Evolutionary conservation across 2,888 invertebrate species (phyloP), one percentile per base, ranked within the genome.

Genomic region (Rugalucina vietnamica): DNA sequence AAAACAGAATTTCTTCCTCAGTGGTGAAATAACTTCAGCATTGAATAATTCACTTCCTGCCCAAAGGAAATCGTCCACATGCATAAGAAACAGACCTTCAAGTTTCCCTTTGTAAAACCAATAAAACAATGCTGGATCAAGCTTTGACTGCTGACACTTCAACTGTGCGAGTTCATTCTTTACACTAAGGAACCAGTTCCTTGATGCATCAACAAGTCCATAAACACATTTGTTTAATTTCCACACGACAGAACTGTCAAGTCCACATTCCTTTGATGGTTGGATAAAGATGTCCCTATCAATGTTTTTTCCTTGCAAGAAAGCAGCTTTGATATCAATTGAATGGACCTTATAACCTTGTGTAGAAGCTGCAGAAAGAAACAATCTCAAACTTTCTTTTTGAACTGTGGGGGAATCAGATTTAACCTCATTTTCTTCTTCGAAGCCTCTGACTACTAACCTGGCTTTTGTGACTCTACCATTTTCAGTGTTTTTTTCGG

Each of bases 11-110:
- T 89, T 79, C 27, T 34, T 29, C 36, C 76, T 76, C 18, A 89
- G 43, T n/a, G 76, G 37, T 29, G 50, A n/a, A 32, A 87, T 79
- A 5, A 87, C 84, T 1, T 65, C 72, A 12, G 75, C n/a, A 43
- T 84, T 72, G 76, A 87, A 87, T 10, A 54, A n/a, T n/a, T 24
- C 37, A 50, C 54, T 60, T 21, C 88, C 86, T 49, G 78, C 81
- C 84, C 84, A 84, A 0, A 88, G 69, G 69, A 85, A 86, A 70
- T 89, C 83, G 75, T 88, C 86, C 8, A 88, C 82, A 81, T 88
- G 88, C 70, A 79, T 60, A 14, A 81, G 34, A 36, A 88, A 75
- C 12, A 88, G 69, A 34, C 86, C 86, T 70, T 76, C 50, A 24
- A 85, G 36, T n/a, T 43, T 36, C 8, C 32, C 43, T 12, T 73